Evolutionary conservation across 37 sponge, comb jelly and placozoan genomes (phyloP), one percentile per base, ranked within the genome.

Genomic region (Agelas oroides): DNA sequence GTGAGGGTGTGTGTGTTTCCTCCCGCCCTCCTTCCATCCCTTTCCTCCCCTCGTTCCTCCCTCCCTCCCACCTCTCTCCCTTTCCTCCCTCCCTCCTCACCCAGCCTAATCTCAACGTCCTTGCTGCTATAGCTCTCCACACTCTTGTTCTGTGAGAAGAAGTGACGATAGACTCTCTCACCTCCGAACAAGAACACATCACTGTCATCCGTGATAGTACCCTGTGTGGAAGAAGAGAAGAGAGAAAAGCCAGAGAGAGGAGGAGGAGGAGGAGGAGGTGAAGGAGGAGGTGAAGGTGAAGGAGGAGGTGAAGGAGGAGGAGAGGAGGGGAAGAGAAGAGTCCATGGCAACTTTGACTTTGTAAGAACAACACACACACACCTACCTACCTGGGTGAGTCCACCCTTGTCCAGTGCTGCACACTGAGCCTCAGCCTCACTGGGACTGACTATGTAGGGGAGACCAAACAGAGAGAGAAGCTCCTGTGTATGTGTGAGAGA

Each of bases 381-480:
- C 46, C 46, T 8, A 3, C 46, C 46, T 8, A 46, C 46, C 46
- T 46, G 40, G 23, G 80, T 65, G 30, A 84, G 82, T 52, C 40
- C 36, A 53, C 32, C 80, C 40, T 56, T 30, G 31, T 97, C 96
- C 65, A 99, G 84, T 62, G 79, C 67, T 5, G 99, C 97, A 91
- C 99, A 99, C 89, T 99, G 99, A 0, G 99, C 97, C 80, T 99
- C 99, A 18, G 99, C 99, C 65, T 99, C 99, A 30, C 53, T 70
- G 39, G 97, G 97, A 70, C 93, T 90, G 24, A 86, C 70, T 16
- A 99, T 37, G 79, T 87, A 99, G 15, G 99, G 99, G 0, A 99
- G 61, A 59, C 96, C 96, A 82, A 99, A 99, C 37, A 99, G 58
- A 33, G 70, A 54, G 25, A 99, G 78, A 53, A 99, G 88, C 40